A percentile compares a stretch with the other conserved stretches of the same genome.
phyloP scores from a whole-genome alignment of 1,140 invertebrate species.

The Penaeus vannamei region DNA sequence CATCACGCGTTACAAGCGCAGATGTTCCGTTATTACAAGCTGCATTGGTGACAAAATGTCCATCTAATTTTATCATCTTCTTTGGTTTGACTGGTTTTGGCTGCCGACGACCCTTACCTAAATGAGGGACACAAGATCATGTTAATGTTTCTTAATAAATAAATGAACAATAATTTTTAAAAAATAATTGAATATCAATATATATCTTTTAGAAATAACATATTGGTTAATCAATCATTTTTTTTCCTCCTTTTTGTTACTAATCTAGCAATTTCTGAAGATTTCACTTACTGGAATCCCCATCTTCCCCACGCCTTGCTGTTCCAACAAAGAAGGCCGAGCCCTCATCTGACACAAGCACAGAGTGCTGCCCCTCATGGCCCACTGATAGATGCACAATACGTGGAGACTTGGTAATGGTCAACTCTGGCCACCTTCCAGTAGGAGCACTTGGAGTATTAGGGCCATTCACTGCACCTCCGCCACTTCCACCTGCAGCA shows the following conservation, averaged over 20 bases:
- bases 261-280: background rate
- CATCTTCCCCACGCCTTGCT: constrained; percentile 93
- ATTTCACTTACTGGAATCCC: constrained; percentile 78
- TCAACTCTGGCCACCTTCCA: constrained; percentile 83
- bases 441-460: constrained; percentile 69
- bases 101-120: constrained; percentile 85
- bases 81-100: constrained; percentile 93
- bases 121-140: constrained; percentile 56
- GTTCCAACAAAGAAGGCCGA: constrained; percentile 89
- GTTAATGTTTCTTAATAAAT: background rate
- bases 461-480: background rate
- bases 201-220: constrained; percentile 8
- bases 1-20: constrained; percentile 90
- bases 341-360: constrained; percentile 91
- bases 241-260: constrained; percentile 70
- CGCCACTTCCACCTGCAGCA: background rate
- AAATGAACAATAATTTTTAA: background rate
- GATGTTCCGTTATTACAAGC: constrained; percentile 96
- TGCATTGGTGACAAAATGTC: constrained; percentile 84
- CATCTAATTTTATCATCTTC: constrained; percentile 92
- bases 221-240: too few species aligned
- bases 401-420: constrained; percentile 82
- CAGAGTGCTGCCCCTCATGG: constrained; percentile 92
- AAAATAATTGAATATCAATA: constrained; percentile 37
- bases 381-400: constrained; percentile 87